phyloP scores from a whole-genome alignment of 1,140 invertebrate genomes.

The Glossosoma conforme region DNA sequence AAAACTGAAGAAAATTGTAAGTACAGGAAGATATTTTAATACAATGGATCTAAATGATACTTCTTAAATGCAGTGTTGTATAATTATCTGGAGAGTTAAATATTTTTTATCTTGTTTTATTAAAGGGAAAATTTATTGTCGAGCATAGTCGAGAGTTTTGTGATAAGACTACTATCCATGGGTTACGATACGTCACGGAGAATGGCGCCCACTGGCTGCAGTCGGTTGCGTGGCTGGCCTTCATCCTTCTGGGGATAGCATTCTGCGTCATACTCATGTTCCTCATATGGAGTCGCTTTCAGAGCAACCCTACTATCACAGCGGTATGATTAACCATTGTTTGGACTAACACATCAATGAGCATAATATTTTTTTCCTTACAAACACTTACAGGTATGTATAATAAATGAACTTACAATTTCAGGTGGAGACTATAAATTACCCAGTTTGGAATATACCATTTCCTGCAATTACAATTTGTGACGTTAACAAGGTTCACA shows the following conservation, averaged over 20 bases:
- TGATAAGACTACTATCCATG: conserved; percentile 25
- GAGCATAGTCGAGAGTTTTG: conserved; percentile 26
- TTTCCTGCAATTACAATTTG: conserved; percentile 31
- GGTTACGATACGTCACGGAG: conserved; percentile 23
- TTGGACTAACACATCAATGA: no score
- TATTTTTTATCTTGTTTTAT: no score
- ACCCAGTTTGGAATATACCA: conserved; percentile 27
- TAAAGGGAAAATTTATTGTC: conserved; percentile 16
- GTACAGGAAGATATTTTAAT: no score
- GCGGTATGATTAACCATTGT: no score
- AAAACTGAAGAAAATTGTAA: no score
- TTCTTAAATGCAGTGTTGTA: no score
- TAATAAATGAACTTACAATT: conserved; percentile 5
- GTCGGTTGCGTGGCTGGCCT: conserved; percentile 18
- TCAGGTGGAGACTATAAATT: conserved; percentile 31
- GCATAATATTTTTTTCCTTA: no score
- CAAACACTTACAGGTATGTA: no score
- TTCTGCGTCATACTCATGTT: conserved; percentile 26
- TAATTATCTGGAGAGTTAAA: no score
- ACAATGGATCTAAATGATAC: no score
- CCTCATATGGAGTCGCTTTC: conserved; percentile 24
- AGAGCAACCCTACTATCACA: conserved; percentile 27
- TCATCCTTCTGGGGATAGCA: conserved; percentile 12
- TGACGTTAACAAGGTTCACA: conserved; percentile 27
- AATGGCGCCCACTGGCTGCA: conserved; percentile 24